phyloP scores from a whole-genome alignment of 2,888 invertebrate genomes.

The Habroteleia sp. region DNA sequence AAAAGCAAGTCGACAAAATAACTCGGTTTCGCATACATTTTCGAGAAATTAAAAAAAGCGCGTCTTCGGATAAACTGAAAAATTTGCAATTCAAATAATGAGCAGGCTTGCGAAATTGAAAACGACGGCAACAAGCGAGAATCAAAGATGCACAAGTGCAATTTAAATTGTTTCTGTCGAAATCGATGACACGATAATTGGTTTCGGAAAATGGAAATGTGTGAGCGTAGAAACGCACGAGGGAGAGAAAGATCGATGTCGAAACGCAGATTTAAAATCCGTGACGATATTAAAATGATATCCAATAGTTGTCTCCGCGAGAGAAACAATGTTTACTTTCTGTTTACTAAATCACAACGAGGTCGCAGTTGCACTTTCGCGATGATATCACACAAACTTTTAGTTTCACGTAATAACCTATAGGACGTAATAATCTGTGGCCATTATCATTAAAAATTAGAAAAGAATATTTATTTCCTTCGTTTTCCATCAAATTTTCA shows the following conservation, averaged over 20 bases:
- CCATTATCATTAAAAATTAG: conserved; percentile 6
- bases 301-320: conserved; percentile 2
- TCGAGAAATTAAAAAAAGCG: too few relatives aligned
- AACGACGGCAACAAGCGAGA: too few relatives aligned
- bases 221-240: conserved; percentile 17
- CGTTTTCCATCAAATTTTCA: not conserved
- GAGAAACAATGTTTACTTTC: conserved; percentile 47
- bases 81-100: not conserved
- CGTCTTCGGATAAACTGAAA: too few relatives aligned
- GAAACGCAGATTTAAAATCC: conserved; percentile 10
- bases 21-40: too few relatives aligned
- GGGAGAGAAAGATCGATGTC: conserved; percentile 10
- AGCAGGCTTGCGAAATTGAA: conserved; percentile 4
- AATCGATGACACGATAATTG: conserved; percentile 26
- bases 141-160: not conserved
- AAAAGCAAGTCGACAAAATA: too few relatives aligned
- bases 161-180: conserved; percentile 14
- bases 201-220: conserved; percentile 27
- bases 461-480: too few relatives aligned
- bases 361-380: conserved; percentile 43
- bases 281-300: conserved; percentile 27
- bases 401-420: conserved; percentile 34
- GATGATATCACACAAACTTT: conserved; percentile 53
- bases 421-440: conserved; percentile 9
- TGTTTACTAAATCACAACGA: conserved; percentile 39